Evolutionary conservation across 2,797 vertebrate species (phyloP).

Genomic region (Cephalopachus bancanus): DNA sequence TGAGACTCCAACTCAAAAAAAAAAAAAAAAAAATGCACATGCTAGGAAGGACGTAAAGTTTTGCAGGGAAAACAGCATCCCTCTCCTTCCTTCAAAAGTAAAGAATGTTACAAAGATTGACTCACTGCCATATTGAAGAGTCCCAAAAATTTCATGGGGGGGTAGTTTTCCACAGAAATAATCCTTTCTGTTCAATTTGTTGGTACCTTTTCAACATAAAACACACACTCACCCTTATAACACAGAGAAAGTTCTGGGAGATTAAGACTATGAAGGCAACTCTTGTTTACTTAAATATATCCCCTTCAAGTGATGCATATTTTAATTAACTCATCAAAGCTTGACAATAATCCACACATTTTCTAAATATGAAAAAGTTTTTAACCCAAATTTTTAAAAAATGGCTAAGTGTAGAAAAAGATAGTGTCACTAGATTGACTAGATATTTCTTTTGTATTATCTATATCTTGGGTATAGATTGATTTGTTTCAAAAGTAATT

Average conservation of each 20-base stretch:
- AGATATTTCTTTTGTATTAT: not conserved
- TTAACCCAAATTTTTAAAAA: not conserved
- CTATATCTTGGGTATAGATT: not conserved
- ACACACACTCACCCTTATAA: not conserved
- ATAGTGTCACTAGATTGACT: not conserved
- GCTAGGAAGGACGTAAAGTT: not conserved
- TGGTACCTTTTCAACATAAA: constrained; percentile 9
- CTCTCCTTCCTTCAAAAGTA: not conserved
- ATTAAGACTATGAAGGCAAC: constrained; percentile 46
- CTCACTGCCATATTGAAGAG: not conserved
- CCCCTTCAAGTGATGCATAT: not conserved
- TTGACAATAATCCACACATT: not conserved
- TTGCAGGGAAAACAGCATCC: not conserved
- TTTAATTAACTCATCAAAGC: not conserved
- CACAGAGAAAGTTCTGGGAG: not conserved
- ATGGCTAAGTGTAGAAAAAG: not conserved
- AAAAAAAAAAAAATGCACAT: not conserved
- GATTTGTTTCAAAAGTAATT: not conserved
- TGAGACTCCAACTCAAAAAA: no score
- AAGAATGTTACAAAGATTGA: not conserved
- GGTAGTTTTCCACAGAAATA: not conserved
- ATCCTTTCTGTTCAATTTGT: constrained; percentile 10
- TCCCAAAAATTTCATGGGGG: not conserved
- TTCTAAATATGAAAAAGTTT: constrained; percentile 4
- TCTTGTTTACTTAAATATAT: not conserved